A percentile compares a stretch with the other conserved stretches of the same genome.
Evolutionary conservation across 1,140 invertebrate genomes (phyloP).

Genomic region (Reticulitermes speratus): DNA sequence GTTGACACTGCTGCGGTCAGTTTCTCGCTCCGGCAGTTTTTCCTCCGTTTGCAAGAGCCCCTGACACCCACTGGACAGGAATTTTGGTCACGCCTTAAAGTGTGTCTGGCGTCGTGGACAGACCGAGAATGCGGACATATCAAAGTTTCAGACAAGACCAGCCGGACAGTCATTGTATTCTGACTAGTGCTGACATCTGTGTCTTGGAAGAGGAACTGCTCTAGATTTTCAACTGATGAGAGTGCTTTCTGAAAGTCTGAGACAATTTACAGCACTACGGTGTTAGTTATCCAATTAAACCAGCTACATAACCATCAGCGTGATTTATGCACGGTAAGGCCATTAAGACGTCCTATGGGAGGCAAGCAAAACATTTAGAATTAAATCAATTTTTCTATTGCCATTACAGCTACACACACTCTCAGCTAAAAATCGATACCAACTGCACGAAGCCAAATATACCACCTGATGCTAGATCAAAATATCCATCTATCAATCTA

Average conservation of each 20-base stretch:
- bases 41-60: background rate
- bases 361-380: background rate
- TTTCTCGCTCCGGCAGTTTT: background rate
- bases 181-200: background rate
- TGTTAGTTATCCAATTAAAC: background rate
- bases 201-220: background rate
- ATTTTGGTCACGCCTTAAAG: background rate
- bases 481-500: too few species aligned
- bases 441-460: background rate
- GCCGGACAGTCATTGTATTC: background rate
- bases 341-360: background rate
- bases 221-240: background rate
- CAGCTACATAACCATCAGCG: background rate
- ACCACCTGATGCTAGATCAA: background rate
- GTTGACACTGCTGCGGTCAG: background rate
- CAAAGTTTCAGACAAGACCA: background rate
- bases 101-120: background rate
- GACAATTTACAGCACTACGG: background rate
- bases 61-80: background rate
- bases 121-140: background rate
- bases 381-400: background rate
- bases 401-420: background rate
- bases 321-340: background rate
- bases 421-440: background rate
- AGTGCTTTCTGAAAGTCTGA: background rate